Evolutionary conservation across 2,797 vertebrate genomes (phyloP), one percentile per base, ranked within the genome.

Genomic region (Darevskia mixta): DNA sequence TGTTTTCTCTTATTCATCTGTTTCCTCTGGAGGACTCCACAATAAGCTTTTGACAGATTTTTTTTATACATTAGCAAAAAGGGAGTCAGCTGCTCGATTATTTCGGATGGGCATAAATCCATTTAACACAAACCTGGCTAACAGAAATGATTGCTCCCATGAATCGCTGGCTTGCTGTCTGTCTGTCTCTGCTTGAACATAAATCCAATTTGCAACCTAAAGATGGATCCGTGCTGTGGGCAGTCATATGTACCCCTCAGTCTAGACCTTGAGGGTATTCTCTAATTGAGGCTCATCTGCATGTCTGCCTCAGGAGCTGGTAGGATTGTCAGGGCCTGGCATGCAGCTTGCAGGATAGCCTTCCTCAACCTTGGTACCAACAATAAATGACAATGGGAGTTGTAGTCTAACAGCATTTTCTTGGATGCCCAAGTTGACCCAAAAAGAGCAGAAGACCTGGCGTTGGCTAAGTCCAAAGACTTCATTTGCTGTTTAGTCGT

Each of bases 11-110:
- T 72, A 41, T 66, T 84, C 87, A 64, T 73, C 71, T 72, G 67
- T 79, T 79, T 85, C 77, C 83, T 88, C 82, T 5, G 23, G 87
- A 88, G 81, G 20, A 32, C 17, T 18, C 58, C 13, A 72, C 82
- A 80, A 85, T 49, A 45, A 38, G 67, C 82, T 79, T 85, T n/a
- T 20, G 82, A 79, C 80, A 82, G 79, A 29, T 69, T 49, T 43
- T 7, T 45, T 41, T 32, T 8, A 27, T 61, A 20, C 80, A 17
- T 45, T 79, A 64, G 66, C 82, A 79, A 45, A 79, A 80, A 73
- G 66, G 71, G 27, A 32, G 23, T 32, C 82, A 35, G 76, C 82
- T 73, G 82, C 82, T 85, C 6, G 45, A 38, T 85, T 88, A 45
- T 64, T 80, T 61, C 15, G 23, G 32, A 35, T 20, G 38, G 38